phyloP scores from a whole-genome alignment of 2,888 invertebrate genomes.

The Lepas anatifera region DNA sequence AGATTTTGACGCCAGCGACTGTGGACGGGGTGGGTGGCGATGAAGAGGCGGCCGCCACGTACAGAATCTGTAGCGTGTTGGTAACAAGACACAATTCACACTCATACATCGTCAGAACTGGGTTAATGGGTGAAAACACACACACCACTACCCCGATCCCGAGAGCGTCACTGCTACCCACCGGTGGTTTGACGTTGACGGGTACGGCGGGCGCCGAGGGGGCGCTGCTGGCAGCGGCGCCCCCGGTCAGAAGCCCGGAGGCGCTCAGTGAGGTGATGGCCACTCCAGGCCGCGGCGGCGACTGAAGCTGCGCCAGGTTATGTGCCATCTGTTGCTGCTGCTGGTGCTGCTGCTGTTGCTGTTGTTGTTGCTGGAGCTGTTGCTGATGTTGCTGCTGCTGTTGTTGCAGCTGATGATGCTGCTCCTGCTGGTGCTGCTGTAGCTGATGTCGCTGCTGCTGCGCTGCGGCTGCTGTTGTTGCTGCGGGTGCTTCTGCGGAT shows the following conservation, averaged over 20 bases:
- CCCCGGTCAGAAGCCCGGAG: not conserved
- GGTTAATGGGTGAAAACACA: no score
- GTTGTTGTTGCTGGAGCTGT: no score
- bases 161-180: no score
- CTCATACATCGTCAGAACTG: no score
- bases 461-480: no score
- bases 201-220: not conserved
- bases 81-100: no score
- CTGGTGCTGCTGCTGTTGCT: no score
- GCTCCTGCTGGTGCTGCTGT: not conserved
- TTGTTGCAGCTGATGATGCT: not conserved
- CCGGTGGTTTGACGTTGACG: slow-evolving; percentile 13
- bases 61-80: no score
- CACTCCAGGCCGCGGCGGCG: not conserved
- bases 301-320: not conserved
- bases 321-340: no score
- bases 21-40: not conserved
- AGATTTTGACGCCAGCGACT: slow-evolving; percentile 25
- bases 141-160: no score
- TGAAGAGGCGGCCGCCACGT: not conserved
- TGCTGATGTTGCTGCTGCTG: no score
- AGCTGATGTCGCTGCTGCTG: no score
- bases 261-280: slow-evolving; percentile 1
- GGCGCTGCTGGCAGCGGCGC: not conserved
- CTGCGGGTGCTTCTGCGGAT: not conserved